Evolutionary conservation across 2,888 invertebrate species (phyloP), one percentile per base, ranked within the genome.

Genomic region (Ophion obscuratus): DNA sequence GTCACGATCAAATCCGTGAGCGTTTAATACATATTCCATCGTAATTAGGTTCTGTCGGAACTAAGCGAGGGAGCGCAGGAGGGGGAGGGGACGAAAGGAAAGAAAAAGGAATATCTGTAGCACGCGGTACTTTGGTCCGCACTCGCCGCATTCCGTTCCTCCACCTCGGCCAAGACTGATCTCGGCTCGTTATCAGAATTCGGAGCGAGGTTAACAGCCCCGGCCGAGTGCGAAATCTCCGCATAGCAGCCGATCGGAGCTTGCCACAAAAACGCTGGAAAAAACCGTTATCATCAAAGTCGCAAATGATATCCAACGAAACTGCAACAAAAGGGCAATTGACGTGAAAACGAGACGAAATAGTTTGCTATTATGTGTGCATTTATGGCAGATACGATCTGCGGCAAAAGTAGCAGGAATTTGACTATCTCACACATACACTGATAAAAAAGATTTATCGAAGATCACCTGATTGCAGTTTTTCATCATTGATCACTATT

Each of bases 11-110:
- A 85, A 85, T 85, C 81, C 78, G 73, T 40, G 74, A 81, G 74
- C 74, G 85, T 82, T 85, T 78, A 66, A 82, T 82, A 74, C 78
- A 85, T 85, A 82, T 85, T 85, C 78, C 81, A 57, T 40, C 78
- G 85, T 85, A 85, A 85, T 85, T 85, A 85, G 85, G 85, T 81
- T 81, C 81, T 82, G 74, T 82, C 74, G 78, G 81, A 73, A 61
- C 40, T 74, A 74, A 61, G 62, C 67, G 61, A 73, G 5, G 47
- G 77, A 62, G 31, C n/a, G 61, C 57, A 11, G 11, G 14, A 59
- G 77, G 71, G 31, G 27, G 61, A 57, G 17, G n/a, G 10, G 62
- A 47, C 36, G 36, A 24, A 36, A 68, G 53, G 47, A 64, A 47
- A 24, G 66, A 61, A 59, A 81, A 74, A 59, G 77, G 62, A 67